Conservation (phyloP, 2,113 vertebrate genomes). For the Podilymbus podiceps region DNA sequence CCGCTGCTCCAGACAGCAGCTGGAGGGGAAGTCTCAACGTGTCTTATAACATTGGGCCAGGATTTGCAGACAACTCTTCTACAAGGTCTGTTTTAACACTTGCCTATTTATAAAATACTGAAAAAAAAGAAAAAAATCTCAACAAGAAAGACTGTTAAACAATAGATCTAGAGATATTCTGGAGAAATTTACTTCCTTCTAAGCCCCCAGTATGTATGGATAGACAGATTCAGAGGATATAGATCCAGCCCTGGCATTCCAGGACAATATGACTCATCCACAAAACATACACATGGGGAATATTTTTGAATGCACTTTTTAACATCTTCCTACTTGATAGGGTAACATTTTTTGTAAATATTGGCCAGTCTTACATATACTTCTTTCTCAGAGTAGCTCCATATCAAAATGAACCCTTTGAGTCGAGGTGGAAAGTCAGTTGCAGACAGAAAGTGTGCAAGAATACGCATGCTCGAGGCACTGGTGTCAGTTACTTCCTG, state of each 20-base stretch:
- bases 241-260: neutral
- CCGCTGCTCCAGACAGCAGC: slow-evolving; percentile 75
- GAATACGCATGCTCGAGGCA: neutral
- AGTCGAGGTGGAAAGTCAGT: neutral
- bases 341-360: neutral
- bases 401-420: neutral
- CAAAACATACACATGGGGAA: neutral
- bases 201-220: neutral
- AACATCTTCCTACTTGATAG: neutral
- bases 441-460: neutral
- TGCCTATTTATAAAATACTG: neutral
- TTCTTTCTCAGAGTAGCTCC: neutral
- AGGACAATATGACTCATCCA: neutral
- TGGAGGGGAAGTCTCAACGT: slow-evolving; percentile 91
- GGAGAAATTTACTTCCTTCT: neutral
- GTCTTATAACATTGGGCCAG: slow-evolving; percentile 88
- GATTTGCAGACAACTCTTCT: slow-evolving; percentile 74
- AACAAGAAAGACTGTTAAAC: neutral
- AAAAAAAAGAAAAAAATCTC: neutral
- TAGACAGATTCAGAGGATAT: neutral
- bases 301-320: neutral
- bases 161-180: neutral
- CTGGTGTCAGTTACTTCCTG: neutral
- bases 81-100: slow-evolving; percentile 74
- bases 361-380: neutral